Evolutionary conservation across 2,888 invertebrate species (phyloP), one percentile per base, ranked within the genome.

Genomic region (Eucriotettix oculatus): DNA sequence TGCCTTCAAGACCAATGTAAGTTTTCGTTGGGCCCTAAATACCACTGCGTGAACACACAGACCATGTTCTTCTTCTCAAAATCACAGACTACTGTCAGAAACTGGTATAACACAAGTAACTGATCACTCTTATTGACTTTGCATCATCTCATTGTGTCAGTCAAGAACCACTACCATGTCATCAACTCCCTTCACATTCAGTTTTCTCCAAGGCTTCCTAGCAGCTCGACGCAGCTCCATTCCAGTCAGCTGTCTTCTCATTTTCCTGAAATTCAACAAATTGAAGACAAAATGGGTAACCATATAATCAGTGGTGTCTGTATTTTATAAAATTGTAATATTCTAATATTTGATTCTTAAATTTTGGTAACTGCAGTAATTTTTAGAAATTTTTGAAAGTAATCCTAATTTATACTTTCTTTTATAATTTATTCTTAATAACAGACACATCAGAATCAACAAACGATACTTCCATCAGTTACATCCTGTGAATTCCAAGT

Each of bases 221-320:
- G 91, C 91, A 64, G 89, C 87, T 70, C 90, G 80, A 69, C 90
- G 81, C 69, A 91, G 76, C 72, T 92, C 91, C 65, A 82, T 78
- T 68, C 84, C 81, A 66, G 87, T 84, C 71, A 95, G 78, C 72
- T 84, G 84, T 74, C 88, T 86, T 69, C 95, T 82, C 70, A 88
- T 79, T 79, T 87, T 86, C 78, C 94, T 94, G 74, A 10, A 73
- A 74, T 67, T 67, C 67, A 65, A 61, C 54, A 58, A 42, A 58
- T 58, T 43, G 55, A 60, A 60, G 59, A 17, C 57, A 60, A 29
- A 29, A 29, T 29, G 29, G 29, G 29, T 29, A 29, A 29, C 29
- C 29, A 29, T 29, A 29, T 29, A 29, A 29, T 29, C 29, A 29
- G 7, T 29, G 29, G 29, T 2, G 2, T 29, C 29, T 29, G 29